phyloP scores from a whole-genome alignment of 2,797 vertebrate species.

The Lateolabrax maculatus region DNA sequence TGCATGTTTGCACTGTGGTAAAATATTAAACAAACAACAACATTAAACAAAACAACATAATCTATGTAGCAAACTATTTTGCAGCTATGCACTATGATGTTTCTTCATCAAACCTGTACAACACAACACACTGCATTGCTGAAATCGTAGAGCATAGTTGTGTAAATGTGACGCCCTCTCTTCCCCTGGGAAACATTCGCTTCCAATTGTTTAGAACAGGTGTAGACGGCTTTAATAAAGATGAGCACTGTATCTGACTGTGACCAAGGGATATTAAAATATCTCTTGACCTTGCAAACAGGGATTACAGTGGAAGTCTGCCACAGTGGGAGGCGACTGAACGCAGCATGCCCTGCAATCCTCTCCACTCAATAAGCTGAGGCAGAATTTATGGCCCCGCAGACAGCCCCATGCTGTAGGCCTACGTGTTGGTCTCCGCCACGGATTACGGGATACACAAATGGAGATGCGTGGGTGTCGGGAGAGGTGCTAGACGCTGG shows the following conservation, averaged over 20 bases:
- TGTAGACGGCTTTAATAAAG: slow-evolving; percentile 74
- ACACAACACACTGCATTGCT: not conserved
- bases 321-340: slow-evolving; percentile 63
- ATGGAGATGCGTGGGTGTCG: slow-evolving; percentile 65
- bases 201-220: slow-evolving; percentile 74
- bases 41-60: too few relatives aligned
- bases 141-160: not conserved
- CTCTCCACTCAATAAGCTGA: slow-evolving; percentile 40
- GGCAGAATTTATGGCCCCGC: slow-evolving; percentile 51
- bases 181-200: slow-evolving; percentile 43
- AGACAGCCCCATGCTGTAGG: slow-evolving; percentile 32
- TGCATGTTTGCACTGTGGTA: not conserved
- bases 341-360: slow-evolving; percentile 37
- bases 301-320: slow-evolving; percentile 72
- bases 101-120: slow-evolving; percentile 3
- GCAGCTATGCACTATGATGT: not conserved
- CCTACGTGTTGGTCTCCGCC: slow-evolving; percentile 46
- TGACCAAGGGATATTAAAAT: slow-evolving; percentile 72
- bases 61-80: too few relatives aligned
- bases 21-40: too few relatives aligned
- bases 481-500: slow-evolving; percentile 56
- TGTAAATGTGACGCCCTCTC: slow-evolving; percentile 32
- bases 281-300: slow-evolving; percentile 76
- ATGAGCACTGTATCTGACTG: slow-evolving; percentile 61
- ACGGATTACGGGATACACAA: slow-evolving; percentile 61